phyloP scores from a whole-genome alignment of 2,797 vertebrate species.

The Tachyglossus aculeatus region DNA sequence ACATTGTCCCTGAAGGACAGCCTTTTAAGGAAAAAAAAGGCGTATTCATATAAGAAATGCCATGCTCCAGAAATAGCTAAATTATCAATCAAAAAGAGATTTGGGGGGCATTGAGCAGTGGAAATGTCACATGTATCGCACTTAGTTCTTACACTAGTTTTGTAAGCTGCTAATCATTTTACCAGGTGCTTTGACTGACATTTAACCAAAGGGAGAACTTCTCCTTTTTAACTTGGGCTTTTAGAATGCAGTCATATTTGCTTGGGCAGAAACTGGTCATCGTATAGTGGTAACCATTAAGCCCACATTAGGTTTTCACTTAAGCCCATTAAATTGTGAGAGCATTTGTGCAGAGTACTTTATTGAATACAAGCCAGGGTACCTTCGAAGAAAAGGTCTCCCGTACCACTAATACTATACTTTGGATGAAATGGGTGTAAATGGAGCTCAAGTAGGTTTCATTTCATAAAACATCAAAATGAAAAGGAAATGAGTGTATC shows the following conservation, averaged over 20 bases:
- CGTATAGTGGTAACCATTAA: background rate
- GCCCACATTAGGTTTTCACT: too few species aligned
- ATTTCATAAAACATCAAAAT: background rate
- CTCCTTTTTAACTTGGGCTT: background rate
- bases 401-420: background rate
- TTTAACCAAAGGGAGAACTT: background rate
- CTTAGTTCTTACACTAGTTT: accelerated
- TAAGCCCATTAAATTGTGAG: background rate
- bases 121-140: background rate
- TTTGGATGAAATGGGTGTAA: background rate
- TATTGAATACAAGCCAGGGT: background rate
- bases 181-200: accelerated
- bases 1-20: background rate
- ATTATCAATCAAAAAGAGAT: accelerated
- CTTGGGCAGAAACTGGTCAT: background rate
- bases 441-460: background rate
- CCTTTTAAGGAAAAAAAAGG: background rate
- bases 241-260: accelerated
- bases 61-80: background rate
- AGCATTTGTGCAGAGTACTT: background rate
- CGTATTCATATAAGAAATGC: background rate
- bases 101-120: background rate
- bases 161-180: background rate
- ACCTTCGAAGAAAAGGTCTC: background rate
- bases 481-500: background rate